phyloP scores from a whole-genome alignment of 2,797 vertebrate species.

The Rhabdophis nuchalis region DNA sequence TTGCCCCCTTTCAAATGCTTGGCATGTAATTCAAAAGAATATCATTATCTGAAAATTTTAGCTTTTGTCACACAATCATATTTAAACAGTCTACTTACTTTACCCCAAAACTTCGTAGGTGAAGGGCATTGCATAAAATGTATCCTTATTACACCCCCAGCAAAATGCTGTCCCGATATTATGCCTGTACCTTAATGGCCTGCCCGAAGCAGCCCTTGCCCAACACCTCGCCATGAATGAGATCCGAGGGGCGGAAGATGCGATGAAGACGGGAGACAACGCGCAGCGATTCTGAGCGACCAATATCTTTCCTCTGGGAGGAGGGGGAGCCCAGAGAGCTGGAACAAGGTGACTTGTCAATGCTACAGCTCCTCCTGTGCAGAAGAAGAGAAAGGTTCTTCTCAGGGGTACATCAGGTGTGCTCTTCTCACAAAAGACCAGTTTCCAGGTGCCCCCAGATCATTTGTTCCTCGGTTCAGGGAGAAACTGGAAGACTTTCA shows the following conservation, averaged over 20 bases:
- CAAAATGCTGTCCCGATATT: not conserved
- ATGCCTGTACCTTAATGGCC: constrained; percentile 87
- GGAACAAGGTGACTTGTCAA: constrained; percentile 87
- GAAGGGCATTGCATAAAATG: not conserved
- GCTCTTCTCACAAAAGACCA: not conserved
- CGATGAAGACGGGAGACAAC: constrained; percentile 84
- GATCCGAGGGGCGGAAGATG: constrained; percentile 94
- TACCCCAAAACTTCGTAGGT: not conserved
- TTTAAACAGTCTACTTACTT: not conserved
- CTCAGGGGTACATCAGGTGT: not conserved
- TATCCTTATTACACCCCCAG: not conserved
- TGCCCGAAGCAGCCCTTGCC: constrained; percentile 96
- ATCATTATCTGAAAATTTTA: not conserved
- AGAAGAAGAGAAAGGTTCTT: accelerated
- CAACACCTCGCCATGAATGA: constrained; percentile 95
- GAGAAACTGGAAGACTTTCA: not conserved
- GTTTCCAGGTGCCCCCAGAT: not conserved
- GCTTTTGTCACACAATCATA: not conserved
- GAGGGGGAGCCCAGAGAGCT: constrained; percentile 80
- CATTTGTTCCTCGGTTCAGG: not conserved
- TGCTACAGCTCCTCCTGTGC: constrained; percentile 90
- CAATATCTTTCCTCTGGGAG: constrained; percentile 86
- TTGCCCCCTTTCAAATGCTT: not conserved
- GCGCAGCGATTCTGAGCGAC: constrained; percentile 89
- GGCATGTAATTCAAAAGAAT: not conserved